Evolutionary conservation across 2,888 invertebrate genomes (phyloP).

Genomic region (Hymenopus coronatus): DNA sequence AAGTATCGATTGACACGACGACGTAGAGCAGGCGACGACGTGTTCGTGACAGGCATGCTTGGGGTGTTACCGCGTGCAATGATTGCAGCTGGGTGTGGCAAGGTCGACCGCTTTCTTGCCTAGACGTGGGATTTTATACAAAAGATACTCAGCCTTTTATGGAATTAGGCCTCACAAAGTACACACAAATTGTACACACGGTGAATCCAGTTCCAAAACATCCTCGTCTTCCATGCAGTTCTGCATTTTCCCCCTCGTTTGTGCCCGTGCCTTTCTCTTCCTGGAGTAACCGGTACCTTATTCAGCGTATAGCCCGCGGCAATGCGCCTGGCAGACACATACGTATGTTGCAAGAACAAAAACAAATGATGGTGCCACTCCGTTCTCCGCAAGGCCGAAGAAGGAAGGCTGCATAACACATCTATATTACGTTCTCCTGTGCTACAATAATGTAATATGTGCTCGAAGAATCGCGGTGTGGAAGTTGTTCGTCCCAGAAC

Average conservation of each 20-base stretch:
- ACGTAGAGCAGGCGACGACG: neutral
- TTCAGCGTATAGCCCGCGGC: no score
- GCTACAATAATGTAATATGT: neutral
- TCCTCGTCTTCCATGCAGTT: no score
- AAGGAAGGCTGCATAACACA: neutral
- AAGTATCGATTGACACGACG: neutral
- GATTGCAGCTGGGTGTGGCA: slow-evolving; percentile 1
- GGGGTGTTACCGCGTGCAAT: neutral
- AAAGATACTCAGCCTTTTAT: neutral
- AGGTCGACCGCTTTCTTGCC: slow-evolving; percentile 1
- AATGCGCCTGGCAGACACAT: neutral
- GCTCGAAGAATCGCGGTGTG: no score
- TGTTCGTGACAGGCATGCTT: neutral
- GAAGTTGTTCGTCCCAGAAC: neutral
- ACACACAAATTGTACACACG: neutral
- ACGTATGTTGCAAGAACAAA: neutral
- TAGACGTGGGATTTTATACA: neutral
- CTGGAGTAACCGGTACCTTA: no score
- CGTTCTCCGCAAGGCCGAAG: neutral
- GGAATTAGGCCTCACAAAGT: neutral
- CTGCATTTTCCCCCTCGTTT: no score
- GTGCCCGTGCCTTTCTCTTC: no score
- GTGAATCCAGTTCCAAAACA: no score
- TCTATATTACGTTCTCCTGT: no score
- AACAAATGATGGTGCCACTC: neutral